Conservation (phyloP, 2,797 vertebrate species). For the Molossus alvarezi region DNA sequence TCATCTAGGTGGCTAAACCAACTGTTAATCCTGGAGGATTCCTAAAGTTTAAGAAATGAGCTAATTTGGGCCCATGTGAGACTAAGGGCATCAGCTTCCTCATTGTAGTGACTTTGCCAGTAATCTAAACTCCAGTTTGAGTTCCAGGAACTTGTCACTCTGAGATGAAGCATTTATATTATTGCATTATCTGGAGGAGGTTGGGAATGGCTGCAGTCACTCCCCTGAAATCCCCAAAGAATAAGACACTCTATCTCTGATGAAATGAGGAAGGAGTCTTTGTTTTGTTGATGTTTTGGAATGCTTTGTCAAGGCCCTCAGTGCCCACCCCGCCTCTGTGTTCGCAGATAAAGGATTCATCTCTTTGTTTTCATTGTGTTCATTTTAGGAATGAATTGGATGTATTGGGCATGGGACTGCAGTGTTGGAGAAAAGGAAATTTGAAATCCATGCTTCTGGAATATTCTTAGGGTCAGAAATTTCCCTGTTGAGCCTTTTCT, state of each 20-base stretch:
- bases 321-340: neutral
- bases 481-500: slow-evolving; percentile 50
- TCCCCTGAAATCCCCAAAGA: neutral
- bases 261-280: slow-evolving; percentile 76
- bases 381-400: slow-evolving; percentile 67
- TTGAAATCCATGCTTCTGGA: slow-evolving; percentile 81
- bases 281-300: slow-evolving; percentile 61
- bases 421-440: slow-evolving; percentile 41
- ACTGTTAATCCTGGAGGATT: slow-evolving; percentile 15
- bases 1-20: slow-evolving; percentile 21
- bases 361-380: slow-evolving; percentile 72
- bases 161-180: slow-evolving; percentile 84
- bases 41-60: slow-evolving; percentile 66
- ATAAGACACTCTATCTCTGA: neutral
- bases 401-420: slow-evolving; percentile 31
- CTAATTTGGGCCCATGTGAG: slow-evolving; percentile 48
- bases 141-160: slow-evolving; percentile 80
- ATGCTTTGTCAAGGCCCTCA: slow-evolving; percentile 38
- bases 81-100: slow-evolving; percentile 61
- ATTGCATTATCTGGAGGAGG: slow-evolving; percentile 86
- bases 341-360: slow-evolving; percentile 70
- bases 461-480: slow-evolving; percentile 51
- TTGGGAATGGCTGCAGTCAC: slow-evolving; percentile 73
- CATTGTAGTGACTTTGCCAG: slow-evolving; percentile 32
- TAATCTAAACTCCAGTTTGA: slow-evolving; percentile 65